These are phyloP conservation scores for Pseudorhiza aurosa DNA, from an alignment of 30 jellyfish, hydroid and myxozoan genomes.

Conservation along the genomic window DNA sequence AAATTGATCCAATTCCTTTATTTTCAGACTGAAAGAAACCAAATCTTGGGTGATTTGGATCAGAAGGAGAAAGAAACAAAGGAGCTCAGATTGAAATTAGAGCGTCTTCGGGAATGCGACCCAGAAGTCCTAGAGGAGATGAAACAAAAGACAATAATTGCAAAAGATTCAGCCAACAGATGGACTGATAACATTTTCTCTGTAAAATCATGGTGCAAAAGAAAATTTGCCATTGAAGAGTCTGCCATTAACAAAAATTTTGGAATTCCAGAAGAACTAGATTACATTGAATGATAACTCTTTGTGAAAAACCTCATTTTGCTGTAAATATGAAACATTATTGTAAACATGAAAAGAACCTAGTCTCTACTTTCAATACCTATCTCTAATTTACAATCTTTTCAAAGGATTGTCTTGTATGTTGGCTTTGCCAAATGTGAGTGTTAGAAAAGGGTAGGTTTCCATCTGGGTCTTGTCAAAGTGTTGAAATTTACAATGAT, in stretches of 20 bases:
- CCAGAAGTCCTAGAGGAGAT: conserved; percentile 90
- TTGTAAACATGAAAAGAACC: too few species aligned
- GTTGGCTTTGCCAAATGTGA: too few species aligned
- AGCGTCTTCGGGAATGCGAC: conserved; percentile 88
- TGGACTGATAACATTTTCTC: conserved; percentile 98
- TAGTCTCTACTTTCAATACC: too few species aligned
- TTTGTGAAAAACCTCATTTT: too few species aligned
- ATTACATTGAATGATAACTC: conserved; percentile 79
- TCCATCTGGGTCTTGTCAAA: too few species aligned
- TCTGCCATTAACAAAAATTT: conserved; percentile 84
- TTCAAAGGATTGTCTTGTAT: too few species aligned
- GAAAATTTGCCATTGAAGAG: conserved; percentile 83
- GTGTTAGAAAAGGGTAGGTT: too few species aligned
- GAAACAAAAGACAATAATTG: conserved; percentile 51
- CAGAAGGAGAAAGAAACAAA: conserved; percentile 52
- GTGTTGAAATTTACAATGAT: too few species aligned
- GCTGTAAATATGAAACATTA: too few species aligned
- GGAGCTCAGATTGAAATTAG: conserved; percentile 49
- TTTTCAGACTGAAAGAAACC: conserved; percentile 76
- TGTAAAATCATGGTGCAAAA: conserved; percentile 90
- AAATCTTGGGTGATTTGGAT: conserved; percentile 34
- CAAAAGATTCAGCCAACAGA: conserved; percentile 93
- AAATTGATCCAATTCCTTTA: too few species aligned
- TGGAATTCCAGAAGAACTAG: conserved; percentile 98
- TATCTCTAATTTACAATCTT: too few species aligned